A percentile compares a stretch with the other conserved stretches of the same genome.
Evolutionary conservation across 2,797 vertebrate genomes (phyloP).

Genomic region (Pipistrellus pipistrellus): DNA sequence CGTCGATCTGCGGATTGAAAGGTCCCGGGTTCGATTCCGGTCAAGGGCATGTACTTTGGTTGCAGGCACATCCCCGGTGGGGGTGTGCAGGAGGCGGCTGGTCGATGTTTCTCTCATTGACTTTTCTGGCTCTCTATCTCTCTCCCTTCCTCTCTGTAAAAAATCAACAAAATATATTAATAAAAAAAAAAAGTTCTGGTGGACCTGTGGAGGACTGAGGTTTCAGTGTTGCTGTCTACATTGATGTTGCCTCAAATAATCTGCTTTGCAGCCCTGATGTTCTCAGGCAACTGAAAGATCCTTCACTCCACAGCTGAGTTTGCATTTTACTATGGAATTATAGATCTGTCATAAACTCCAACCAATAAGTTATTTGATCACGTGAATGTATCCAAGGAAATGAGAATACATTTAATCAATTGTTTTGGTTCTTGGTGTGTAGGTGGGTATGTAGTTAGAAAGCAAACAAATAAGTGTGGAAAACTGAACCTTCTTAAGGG

Average conservation of each 20-base stretch:
- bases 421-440: slow-evolving; percentile 13
- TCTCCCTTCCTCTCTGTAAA: no score
- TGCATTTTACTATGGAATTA: slow-evolving; percentile 4
- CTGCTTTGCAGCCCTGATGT: background rate
- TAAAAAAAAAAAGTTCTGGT: background rate
- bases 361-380: slow-evolving; percentile 51
- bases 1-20: no score
- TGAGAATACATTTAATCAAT: slow-evolving; percentile 44
- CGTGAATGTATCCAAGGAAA: slow-evolving; percentile 48
- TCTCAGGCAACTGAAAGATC: background rate
- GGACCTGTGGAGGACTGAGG: background rate
- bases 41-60: no score
- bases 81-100: no score
- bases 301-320: background rate
- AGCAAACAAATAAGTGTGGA: background rate
- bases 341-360: background rate
- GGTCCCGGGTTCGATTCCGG: no score
- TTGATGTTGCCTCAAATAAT: background rate
- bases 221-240: background rate
- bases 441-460: background rate
- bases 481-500: background rate
- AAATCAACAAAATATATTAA: no score
- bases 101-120: no score
- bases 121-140: no score
- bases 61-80: no score